These are phyloP conservation scores for Parauchenoglanis punctatus DNA, from an alignment of 2,797 vertebrate genomes.

Conservation along the genomic window DNA sequence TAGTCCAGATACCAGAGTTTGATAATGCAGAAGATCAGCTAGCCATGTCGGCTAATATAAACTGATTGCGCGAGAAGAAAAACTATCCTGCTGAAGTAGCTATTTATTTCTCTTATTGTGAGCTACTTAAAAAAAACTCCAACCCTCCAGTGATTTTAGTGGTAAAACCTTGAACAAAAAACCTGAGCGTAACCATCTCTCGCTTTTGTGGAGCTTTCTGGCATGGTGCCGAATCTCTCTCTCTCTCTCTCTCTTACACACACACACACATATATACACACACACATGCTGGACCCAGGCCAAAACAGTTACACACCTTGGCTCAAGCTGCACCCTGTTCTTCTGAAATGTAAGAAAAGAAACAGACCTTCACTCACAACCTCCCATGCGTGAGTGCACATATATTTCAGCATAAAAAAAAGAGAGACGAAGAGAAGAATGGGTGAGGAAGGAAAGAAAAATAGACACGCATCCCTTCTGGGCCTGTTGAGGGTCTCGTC, in stretches of 20 bases:
- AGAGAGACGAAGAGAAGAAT: neutral
- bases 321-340: constrained; percentile 27
- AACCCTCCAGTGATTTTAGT: constrained; percentile 57
- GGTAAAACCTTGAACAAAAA: constrained; percentile 72
- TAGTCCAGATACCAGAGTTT: neutral
- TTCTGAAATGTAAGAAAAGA: constrained; percentile 6
- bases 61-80: neutral
- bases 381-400: constrained; percentile 27
- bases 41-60: neutral
- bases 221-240: constrained; percentile 22
- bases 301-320: constrained; percentile 42
- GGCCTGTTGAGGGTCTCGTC: neutral
- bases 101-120: neutral
- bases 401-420: neutral
- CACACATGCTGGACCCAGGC: constrained; percentile 26
- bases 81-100: neutral
- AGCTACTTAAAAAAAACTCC: neutral
- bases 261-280: constrained; percentile 36
- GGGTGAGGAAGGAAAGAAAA: neutral
- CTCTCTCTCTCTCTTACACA: constrained; percentile 17
- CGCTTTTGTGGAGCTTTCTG: constrained; percentile 45
- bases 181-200: constrained; percentile 54
- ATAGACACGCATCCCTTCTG: neutral
- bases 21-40: neutral
- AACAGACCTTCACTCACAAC: constrained; percentile 19